phyloP scores from a whole-genome alignment of 2,113 vertebrate species.

The Macroglossus sobrinus region DNA sequence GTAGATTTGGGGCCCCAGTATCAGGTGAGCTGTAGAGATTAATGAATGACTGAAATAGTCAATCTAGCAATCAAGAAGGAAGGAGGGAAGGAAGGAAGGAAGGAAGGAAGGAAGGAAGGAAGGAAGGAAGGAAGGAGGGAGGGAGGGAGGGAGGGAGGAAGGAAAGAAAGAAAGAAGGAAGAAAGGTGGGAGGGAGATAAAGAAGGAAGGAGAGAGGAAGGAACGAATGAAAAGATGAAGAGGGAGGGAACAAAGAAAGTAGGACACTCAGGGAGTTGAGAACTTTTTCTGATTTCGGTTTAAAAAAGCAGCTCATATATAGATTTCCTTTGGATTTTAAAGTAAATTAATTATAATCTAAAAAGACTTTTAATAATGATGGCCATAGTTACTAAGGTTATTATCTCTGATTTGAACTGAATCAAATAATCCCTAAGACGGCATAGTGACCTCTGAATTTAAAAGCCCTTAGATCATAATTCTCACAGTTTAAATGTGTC shows the following conservation, averaged over 20 bases:
- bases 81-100: neutral
- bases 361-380: neutral
- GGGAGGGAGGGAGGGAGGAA: neutral
- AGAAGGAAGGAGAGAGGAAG: no score
- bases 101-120: accelerated
- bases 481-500: neutral
- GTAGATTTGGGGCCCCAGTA: conserved; percentile 87
- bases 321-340: neutral
- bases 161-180: neutral
- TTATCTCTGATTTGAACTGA: neutral
- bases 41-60: neutral
- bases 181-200: accelerated
- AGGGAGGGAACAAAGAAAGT: neutral
- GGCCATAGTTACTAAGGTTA: neutral
- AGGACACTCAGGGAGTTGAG: neutral
- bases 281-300: neutral
- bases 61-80: neutral
- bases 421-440: neutral
- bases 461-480: neutral
- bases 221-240: neutral
- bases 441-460: neutral
- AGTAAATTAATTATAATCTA: neutral
- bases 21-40: conserved; percentile 80
- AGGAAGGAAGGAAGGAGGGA: neutral
- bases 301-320: neutral